phyloP scores from a whole-genome alignment of 2,888 invertebrate genomes.

The Rhyacophila evoluta region DNA sequence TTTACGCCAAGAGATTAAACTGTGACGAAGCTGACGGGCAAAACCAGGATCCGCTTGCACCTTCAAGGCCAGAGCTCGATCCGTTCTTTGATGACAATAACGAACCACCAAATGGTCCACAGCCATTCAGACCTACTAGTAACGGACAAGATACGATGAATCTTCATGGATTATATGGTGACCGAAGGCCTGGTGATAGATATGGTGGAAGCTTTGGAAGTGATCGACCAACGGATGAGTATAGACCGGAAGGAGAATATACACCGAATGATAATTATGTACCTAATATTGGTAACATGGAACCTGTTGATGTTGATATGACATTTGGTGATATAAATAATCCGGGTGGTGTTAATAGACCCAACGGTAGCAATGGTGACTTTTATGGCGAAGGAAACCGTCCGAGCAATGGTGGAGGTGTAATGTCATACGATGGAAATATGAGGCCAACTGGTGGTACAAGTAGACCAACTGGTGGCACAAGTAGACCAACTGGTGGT shows the following conservation, averaged over 20 bases:
- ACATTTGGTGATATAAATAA: not conserved
- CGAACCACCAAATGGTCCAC: not conserved
- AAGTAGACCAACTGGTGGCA: not conserved
- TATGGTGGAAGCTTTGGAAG: conserved; percentile 28
- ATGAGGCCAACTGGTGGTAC: not conserved
- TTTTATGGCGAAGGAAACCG: conserved; percentile 6
- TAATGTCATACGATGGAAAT: not conserved
- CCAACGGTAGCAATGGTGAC: conserved; percentile 17
- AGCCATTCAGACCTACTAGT: not conserved
- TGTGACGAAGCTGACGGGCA: conserved; percentile 61
- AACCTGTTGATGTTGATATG: not conserved
- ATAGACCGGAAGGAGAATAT: not conserved
- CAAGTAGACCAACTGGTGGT: conserved; percentile 19
- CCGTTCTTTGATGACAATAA: conserved; percentile 53
- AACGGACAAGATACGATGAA: conserved; percentile 29
- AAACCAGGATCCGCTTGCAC: conserved; percentile 47
- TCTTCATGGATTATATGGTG: conserved; percentile 29
- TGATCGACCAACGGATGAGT: not conserved
- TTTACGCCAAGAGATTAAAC: conserved; percentile 70
- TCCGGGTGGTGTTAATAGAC: not conserved
- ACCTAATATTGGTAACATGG: no score
- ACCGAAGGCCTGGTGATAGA: conserved; percentile 26
- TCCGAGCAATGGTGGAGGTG: not conserved
- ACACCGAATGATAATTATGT: not conserved
- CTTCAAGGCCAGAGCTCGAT: conserved; percentile 44